Percentiles rank a stretch among this genome's conserved stretches.
These are phyloP conservation scores for Yponomeuta sedellus DNA, from an alignment of 2,888 invertebrate species.

Conservation along the genomic window DNA sequence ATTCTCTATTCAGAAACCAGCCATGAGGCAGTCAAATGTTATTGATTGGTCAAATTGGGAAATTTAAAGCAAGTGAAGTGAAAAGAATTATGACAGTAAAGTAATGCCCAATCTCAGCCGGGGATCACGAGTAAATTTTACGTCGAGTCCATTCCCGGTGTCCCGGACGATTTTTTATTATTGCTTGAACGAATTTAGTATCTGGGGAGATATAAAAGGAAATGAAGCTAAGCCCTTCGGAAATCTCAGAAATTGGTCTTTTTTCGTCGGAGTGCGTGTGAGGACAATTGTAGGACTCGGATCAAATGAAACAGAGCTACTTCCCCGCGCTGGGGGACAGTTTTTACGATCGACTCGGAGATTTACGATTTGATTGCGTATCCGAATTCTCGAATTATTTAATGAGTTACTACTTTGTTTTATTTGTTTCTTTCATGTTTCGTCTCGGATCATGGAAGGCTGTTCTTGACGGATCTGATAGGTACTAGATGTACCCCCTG, in stretches of 20 bases:
- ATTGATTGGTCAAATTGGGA: not conserved
- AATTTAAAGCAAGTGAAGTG: conserved; percentile 17
- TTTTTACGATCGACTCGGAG: conserved; percentile 65
- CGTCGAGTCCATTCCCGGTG: conserved; percentile 61
- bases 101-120: conserved; percentile 42
- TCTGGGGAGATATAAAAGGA: conserved; percentile 75
- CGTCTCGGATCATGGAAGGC: not conserved
- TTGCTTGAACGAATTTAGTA: conserved; percentile 74
- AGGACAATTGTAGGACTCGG: conserved; percentile 61
- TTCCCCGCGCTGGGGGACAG: conserved; percentile 56
- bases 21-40: no score
- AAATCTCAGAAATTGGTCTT: conserved; percentile 74
- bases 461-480: no score
- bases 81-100: conserved; percentile 17
- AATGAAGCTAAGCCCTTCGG: conserved; percentile 76
- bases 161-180: conserved; percentile 71
- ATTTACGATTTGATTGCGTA: conserved; percentile 59
- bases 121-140: conserved; percentile 60
- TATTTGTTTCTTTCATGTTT: not conserved
- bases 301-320: conserved; percentile 64
- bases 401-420: conserved; percentile 37
- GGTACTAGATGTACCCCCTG: no score
- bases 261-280: conserved; percentile 60
- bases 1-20: no score
- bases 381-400: conserved; percentile 57